These are phyloP conservation scores for Eupsilia transversa DNA, from an alignment of 2,888 invertebrate genomes.

Conservation along the genomic window DNA sequence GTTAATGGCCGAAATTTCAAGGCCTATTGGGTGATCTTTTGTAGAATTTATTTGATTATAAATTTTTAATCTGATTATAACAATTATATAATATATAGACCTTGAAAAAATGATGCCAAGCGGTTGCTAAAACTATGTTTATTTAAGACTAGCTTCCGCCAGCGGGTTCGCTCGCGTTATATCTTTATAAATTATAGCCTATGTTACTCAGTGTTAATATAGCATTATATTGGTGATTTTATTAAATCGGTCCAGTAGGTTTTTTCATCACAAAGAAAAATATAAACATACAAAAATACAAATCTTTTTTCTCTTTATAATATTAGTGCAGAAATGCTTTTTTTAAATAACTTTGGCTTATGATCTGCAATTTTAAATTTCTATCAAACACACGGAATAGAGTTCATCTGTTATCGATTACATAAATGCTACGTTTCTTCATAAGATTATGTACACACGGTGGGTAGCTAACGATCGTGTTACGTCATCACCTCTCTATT, in stretches of 20 bases:
- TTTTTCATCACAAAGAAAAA: no score
- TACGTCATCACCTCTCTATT: conserved; percentile 58
- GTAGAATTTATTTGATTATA: conserved; percentile 2
- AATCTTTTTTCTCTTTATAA: no score
- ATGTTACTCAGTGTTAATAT: no score
- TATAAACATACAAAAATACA: no score
- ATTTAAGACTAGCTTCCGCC: no score
- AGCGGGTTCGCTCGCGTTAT: no score
- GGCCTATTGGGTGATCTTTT: conserved; percentile 36
- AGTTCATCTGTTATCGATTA: conserved; percentile 50
- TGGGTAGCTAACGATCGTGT: conserved; percentile 40
- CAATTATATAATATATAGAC: conserved; percentile 5
- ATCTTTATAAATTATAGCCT: no score
- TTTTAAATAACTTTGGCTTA: not conserved
- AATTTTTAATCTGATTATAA: not conserved
- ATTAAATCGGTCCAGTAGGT: no score
- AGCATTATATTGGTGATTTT: no score
- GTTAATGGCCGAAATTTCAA: conserved; percentile 50
- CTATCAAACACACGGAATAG: conserved; percentile 14
- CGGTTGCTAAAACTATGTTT: not conserved
- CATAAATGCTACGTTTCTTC: conserved; percentile 59
- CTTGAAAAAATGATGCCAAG: conserved; percentile 15
- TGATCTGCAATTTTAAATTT: not conserved
- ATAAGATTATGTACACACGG: conserved; percentile 59
- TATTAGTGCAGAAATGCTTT: not conserved